These are phyloP conservation scores for Epistrophe grossulariae DNA, from an alignment of 2,888 invertebrate genomes.

Conservation along the genomic window DNA sequence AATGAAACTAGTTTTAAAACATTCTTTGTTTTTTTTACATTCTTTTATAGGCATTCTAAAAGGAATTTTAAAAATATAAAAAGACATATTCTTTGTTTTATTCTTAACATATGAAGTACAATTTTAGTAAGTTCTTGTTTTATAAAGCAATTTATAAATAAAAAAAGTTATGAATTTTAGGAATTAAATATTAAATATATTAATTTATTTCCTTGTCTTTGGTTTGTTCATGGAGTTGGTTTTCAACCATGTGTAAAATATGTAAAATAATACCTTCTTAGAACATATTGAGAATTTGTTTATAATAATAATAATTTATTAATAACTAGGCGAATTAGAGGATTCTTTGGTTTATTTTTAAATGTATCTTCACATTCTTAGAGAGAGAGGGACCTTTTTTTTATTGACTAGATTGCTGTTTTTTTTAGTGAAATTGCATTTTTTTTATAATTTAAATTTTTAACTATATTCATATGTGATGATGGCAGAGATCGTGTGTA, in stretches of 20 bases:
- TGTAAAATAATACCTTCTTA: conserved; percentile 61
- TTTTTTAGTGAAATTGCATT: conserved; percentile 8
- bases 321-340: conserved; percentile 52
- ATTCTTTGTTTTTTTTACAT: conserved; percentile 44
- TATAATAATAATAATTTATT: conserved; percentile 4
- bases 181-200: conserved; percentile 45
- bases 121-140: conserved; percentile 36
- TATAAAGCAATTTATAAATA: conserved; percentile 47
- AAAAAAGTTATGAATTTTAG: conserved; percentile 29
- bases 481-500: conserved; percentile 54
- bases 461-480: conserved; percentile 38
- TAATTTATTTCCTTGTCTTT: conserved; percentile 51
- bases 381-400: background rate
- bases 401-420: conserved; percentile 33
- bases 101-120: conserved; percentile 55
- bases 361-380: conserved; percentile 26
- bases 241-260: conserved; percentile 29
- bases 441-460: conserved; percentile 27
- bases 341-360: conserved; percentile 53
- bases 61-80: conserved; percentile 65
- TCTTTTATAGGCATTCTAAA: conserved; percentile 50
- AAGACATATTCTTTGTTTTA: conserved; percentile 55
- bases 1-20: conserved; percentile 64
- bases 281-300: conserved; percentile 32
- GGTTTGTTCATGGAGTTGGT: conserved; percentile 43